Evolutionary conservation across 92 coral and sea anemone genomes (phyloP), one percentile per base, ranked within the genome.

Genomic region (Epizoanthus illoricatus): DNA sequence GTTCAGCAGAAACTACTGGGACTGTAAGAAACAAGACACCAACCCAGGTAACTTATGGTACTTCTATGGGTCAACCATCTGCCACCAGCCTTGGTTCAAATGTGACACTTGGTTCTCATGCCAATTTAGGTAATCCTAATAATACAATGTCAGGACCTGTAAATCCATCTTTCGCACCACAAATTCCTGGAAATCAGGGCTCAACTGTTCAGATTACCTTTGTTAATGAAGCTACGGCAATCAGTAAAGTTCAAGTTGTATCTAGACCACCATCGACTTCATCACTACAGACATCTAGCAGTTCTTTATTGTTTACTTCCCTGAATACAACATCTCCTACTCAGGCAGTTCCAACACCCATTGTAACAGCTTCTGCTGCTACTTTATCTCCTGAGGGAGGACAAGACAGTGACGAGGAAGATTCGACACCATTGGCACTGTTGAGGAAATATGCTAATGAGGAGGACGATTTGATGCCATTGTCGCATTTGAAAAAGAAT

Each of bases 301-400:
- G 58, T 42, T 78, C 71, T 2, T 70, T 43, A 5, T 61, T 76
- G 15, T 78, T 78, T 43, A 16, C 71, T 62, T 43, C 82, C 45
- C 21, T 63, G 61, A 78, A 78, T 52, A 78, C 82, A 62, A 75
- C 81, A 39, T 63, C 82, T 2, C 21, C 82, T 0, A 78, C 82
- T n/a, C 82, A 78, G 40, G 82, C 82, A 16, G 59, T 78, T 58
- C 60, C 82, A 12, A 78, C 82, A 63, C 82, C 82, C 17, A 78
- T 78, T n/a, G 71, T 64, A 43, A 62, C 82, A 5, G 82, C 82
- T 10, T 62, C 81, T 10, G 59, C 70, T 18, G 70, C 57, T 4
- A 19, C 59, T 6, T 11, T 78, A 24, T 63, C 66, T 1, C 67
- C 82, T 63, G 24, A 8, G 1, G 18, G n/a, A 4, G 70, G 18